Evolutionary conservation across 2,113 vertebrate genomes (phyloP).

Genomic region (Mus pahari): DNA sequence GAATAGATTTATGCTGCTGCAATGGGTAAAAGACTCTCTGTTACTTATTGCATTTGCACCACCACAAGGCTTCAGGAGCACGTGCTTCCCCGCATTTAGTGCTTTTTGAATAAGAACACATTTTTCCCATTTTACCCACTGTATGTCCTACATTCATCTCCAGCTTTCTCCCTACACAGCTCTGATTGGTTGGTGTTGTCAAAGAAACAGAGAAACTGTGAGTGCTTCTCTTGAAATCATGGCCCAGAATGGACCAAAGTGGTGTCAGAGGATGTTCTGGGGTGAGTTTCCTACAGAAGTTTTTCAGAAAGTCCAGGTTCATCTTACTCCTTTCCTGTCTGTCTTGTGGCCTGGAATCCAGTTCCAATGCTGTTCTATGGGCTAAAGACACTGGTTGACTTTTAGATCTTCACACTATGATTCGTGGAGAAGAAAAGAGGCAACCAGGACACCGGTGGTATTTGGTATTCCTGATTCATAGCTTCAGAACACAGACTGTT

Average conservation of each 20-base stretch:
- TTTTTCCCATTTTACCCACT: neutral
- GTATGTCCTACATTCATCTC: neutral
- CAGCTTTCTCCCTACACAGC: neutral
- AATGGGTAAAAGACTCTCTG: neutral
- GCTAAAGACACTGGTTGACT: slow-evolving; percentile 9
- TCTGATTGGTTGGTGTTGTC: neutral
- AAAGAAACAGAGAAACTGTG: neutral
- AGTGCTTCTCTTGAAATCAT: neutral
- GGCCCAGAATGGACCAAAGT: neutral
- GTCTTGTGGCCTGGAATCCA: neutral
- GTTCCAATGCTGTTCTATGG: neutral
- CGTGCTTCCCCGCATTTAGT: neutral
- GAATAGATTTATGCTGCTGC: neutral
- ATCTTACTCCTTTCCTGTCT: neutral
- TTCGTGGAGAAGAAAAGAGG: neutral
- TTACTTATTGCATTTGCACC: neutral
- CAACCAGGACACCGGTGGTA: neutral
- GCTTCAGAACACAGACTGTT: neutral
- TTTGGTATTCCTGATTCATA: slow-evolving; percentile 41
- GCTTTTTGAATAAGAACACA: neutral
- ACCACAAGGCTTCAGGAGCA: neutral
- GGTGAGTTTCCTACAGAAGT: neutral
- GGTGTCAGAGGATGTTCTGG: neutral
- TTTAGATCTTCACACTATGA: neutral
- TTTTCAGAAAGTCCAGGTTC: neutral